Evolutionary conservation across 2,888 invertebrate species (phyloP), one percentile per base, ranked within the genome.

Genomic region (Argyresthia goedartella): DNA sequence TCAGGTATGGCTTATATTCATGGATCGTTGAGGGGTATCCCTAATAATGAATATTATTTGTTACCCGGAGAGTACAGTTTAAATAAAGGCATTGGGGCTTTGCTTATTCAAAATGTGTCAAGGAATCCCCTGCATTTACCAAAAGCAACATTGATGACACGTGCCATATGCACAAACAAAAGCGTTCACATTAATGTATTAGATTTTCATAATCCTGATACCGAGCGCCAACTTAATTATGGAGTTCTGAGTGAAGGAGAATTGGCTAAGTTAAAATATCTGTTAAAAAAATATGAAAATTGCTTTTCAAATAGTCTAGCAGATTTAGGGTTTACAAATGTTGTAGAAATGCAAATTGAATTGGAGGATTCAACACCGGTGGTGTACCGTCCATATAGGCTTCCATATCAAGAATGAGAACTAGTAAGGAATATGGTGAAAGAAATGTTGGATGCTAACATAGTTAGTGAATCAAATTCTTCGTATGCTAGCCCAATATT

Each of bases 401-500:
- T 50, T 6, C 25, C 50, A 10, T 34, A 43, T 14, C 2, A 42
- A 10, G 44, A 50, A 43, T 14, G 50, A 6, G 10, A n/a, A 13
- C 14, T 33, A 10, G 42, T 50, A 2, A 8, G 41, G 9, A 14
- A 9, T 11, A 43, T 50, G 43, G 41, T 50, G 7, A 8, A 43
- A n/a, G 50, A 50, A 35, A 52, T 49, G 52, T 11, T 49, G 14
- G 39, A 52, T 35, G 15, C 13, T 8, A 45, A 48, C 13, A 50
- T 53, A 10, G 25, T 53, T 33, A 35, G 46, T 14, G 50, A 50
- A 42, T 50, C 46, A 6, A 11, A 36, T 8, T 53, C 53, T 10
- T 11, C 49, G 13, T 53, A 45, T 36, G 53, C 53, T 11, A 49
- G 49, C 14, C 53, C 53, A 4, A 50, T 47, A n/a, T 33, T 53